A percentile compares a stretch with the other conserved stretches of the same genome.
phyloP scores from a whole-genome alignment of 2,113 vertebrate species.

The Hassar affinis region DNA sequence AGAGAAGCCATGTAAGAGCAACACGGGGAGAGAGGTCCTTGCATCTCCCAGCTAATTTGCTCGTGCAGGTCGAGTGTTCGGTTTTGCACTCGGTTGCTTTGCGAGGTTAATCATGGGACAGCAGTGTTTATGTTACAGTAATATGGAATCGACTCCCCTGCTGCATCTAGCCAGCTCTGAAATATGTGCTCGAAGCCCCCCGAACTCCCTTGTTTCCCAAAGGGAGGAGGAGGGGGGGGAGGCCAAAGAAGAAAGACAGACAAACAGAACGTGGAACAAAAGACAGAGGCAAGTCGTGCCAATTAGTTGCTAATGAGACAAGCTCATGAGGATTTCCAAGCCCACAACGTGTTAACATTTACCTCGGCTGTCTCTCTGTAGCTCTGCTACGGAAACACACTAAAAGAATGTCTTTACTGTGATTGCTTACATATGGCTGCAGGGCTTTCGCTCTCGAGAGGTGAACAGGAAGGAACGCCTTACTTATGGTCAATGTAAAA shows the following conservation, averaged over 20 bases:
- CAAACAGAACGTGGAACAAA: conserved; percentile 74
- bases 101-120: conserved; percentile 77
- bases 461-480: conserved; percentile 65
- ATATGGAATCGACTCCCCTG: conserved; percentile 67
- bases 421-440: conserved; percentile 55
- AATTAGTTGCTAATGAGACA: conserved; percentile 86
- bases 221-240: background rate
- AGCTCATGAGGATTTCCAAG: conserved; percentile 78
- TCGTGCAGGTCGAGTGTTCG: conserved; percentile 64
- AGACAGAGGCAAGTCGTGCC: conserved; percentile 75
- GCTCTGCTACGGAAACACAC: conserved; percentile 45
- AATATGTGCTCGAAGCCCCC: conserved; percentile 61
- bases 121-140: conserved; percentile 72
- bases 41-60: conserved; percentile 62
- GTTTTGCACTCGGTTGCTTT: conserved; percentile 72
- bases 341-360: conserved; percentile 74
- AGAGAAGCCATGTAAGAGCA: conserved; percentile 57
- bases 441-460: conserved; percentile 63
- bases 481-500: conserved; percentile 71
- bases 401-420: conserved; percentile 51
- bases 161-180: conserved; percentile 66
- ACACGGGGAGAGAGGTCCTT: conserved; percentile 47
- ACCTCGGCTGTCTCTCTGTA: conserved; percentile 59
- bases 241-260: conserved; percentile 55
- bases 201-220: conserved; percentile 41